Percentiles rank a stretch among this genome's conserved stretches.
Evolutionary conservation across 2,113 vertebrate species (phyloP).

Genomic region (Channa argus): DNA sequence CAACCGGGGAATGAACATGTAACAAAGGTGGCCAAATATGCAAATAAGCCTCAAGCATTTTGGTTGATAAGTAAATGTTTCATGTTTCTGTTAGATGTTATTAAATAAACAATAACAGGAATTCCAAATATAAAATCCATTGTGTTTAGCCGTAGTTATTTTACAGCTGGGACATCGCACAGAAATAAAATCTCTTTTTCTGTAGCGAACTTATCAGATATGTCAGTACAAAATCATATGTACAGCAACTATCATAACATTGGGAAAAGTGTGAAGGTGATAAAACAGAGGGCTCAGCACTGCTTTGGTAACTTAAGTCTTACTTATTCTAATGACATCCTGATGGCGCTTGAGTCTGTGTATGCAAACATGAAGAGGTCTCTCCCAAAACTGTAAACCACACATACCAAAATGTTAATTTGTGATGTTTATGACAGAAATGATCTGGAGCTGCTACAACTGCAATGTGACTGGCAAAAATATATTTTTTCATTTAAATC

Average conservation of each 20-base stretch:
- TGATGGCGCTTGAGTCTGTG: conserved; percentile 52
- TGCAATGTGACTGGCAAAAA: conserved; percentile 52
- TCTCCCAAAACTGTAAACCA: conserved; percentile 68
- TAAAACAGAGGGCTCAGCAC: conserved; percentile 7
- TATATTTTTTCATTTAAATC: conserved; percentile 40
- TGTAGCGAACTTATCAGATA: not conserved
- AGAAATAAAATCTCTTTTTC: not conserved
- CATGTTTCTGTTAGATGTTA: too few relatives aligned
- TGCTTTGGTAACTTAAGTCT: conserved; percentile 26
- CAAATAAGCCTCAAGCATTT: not conserved
- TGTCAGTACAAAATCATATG: not conserved
- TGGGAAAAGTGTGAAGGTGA: not conserved
- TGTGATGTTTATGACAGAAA: conserved; percentile 76
- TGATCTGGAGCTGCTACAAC: conserved; percentile 48
- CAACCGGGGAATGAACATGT: not conserved
- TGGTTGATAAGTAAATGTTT: not conserved
- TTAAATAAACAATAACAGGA: not conserved
- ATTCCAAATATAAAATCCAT: not conserved
- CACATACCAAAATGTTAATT: conserved; percentile 76
- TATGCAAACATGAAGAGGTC: conserved; percentile 61
- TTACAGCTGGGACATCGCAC: not conserved
- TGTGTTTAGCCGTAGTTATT: not conserved
- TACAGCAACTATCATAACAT: not conserved
- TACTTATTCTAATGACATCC: conserved; percentile 46
- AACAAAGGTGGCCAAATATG: not conserved